phyloP scores from a whole-genome alignment of 1,140 invertebrate genomes.

The Temnothorax nylanderi region DNA sequence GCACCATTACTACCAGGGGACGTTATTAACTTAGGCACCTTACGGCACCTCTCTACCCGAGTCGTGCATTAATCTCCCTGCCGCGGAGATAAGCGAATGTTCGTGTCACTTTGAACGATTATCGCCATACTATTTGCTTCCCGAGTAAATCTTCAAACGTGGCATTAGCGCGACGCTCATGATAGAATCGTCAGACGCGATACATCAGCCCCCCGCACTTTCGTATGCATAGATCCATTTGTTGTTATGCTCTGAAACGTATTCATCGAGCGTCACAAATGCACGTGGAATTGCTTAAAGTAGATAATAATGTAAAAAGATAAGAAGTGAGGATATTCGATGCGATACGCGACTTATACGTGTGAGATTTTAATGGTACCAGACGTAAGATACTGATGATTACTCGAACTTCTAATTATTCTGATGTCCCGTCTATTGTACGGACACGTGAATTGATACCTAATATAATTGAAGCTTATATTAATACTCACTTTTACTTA shows the following conservation, averaged over 20 bases:
- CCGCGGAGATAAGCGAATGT: conserved; percentile 65
- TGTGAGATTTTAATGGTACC: neutral
- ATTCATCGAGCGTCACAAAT: neutral
- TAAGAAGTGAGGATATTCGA: neutral
- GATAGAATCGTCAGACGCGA: conserved; percentile 66
- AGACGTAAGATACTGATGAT: neutral
- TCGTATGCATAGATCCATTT: conserved; percentile 11
- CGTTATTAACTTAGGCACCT: conserved; percentile 62
- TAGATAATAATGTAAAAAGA: neutral
- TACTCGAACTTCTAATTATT: neutral
- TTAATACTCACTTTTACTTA: conserved; percentile 9
- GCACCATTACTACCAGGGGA: conserved; percentile 58
- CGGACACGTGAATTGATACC: neutral
- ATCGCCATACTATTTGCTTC: conserved; percentile 67
- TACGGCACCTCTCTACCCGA: conserved; percentile 23
- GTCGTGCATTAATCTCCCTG: conserved; percentile 61
- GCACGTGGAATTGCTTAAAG: neutral
- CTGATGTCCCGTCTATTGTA: neutral
- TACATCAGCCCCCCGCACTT: conserved; percentile 35
- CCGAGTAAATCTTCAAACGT: conserved; percentile 64
- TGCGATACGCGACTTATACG: neutral
- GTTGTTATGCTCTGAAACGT: neutral
- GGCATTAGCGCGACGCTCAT: conserved; percentile 54
- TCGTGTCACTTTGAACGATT: conserved; percentile 64
- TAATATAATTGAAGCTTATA: neutral